These are phyloP conservation scores for Ichneumon xanthorius DNA, from an alignment of 2,888 invertebrate genomes.

Conservation along the genomic window DNA sequence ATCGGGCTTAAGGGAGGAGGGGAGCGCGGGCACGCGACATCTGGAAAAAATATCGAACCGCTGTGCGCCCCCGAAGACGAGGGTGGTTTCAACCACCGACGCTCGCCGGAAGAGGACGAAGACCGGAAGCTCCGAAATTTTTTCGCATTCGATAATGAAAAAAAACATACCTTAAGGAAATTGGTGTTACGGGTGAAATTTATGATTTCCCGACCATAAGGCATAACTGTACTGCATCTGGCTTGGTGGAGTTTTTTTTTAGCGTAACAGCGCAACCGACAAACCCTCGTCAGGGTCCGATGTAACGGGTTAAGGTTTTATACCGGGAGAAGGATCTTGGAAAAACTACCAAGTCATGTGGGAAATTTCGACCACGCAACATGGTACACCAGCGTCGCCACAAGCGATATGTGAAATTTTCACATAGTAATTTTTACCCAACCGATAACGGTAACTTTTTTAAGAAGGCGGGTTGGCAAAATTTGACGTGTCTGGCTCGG, in stretches of 20 bases:
- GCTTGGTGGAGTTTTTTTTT: constrained; percentile 6
- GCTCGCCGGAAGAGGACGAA: background rate
- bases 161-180: constrained; percentile 1
- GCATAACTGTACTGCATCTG: constrained; percentile 2
- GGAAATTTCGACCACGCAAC: too few species aligned
- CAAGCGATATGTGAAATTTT: too few species aligned
- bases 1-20: constrained; percentile 1
- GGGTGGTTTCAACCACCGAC: constrained; percentile 24
- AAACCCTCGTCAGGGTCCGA: too few species aligned
- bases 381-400: too few species aligned
- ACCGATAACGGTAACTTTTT: too few species aligned
- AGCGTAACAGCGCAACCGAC: background rate
- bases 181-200: constrained; percentile 1
- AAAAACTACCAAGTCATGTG: too few species aligned
- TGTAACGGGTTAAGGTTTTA: too few species aligned
- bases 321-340: too few species aligned
- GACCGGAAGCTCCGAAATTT: constrained; percentile 14
- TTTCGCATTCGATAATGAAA: constrained; percentile 21
- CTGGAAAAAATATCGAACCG: constrained; percentile 29
- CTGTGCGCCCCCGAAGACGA: background rate
- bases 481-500: too few species aligned
- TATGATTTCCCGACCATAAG: constrained; percentile 2
- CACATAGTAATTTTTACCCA: too few species aligned
- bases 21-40: constrained; percentile 21
- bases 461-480: too few species aligned